phyloP scores from a whole-genome alignment of 2,797 vertebrate species.

The Tympanoctomys barrerae region DNA sequence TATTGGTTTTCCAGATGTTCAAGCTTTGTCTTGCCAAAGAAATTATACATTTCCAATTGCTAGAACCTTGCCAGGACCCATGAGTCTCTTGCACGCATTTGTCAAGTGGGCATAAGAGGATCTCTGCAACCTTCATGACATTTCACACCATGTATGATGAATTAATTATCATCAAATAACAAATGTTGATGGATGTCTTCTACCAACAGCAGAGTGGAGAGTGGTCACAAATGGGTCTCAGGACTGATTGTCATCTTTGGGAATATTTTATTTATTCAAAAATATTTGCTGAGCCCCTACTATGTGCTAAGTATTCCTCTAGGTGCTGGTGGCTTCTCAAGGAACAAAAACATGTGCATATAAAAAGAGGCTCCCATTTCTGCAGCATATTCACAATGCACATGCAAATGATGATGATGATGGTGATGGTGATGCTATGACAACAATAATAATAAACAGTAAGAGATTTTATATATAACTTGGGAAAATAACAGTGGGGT shows the following conservation, averaged over 20 bases:
- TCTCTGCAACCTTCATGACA: not conserved
- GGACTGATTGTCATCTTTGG: not conserved
- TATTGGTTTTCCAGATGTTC: constrained; percentile 65
- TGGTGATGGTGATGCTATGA: too few species aligned
- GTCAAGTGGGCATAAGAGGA: not conserved
- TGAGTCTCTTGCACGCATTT: constrained; percentile 41
- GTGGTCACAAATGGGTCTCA: not conserved
- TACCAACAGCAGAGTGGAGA: not conserved
- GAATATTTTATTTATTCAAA: constrained; percentile 13
- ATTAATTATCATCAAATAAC: not conserved
- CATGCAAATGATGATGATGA: not conserved
- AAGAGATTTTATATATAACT: not conserved
- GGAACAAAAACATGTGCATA: not conserved
- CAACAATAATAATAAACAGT: not conserved
- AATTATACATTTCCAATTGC: constrained; percentile 18
- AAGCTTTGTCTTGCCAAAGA: constrained; percentile 61
- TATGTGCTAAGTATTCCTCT: not conserved
- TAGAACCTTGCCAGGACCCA: constrained; percentile 23
- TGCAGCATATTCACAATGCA: not conserved
- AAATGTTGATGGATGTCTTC: not conserved
- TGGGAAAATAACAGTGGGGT: not conserved
- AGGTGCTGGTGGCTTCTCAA: not conserved
- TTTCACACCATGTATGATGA: not conserved
- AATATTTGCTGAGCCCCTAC: not conserved
- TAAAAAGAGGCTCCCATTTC: not conserved